Evolutionary conservation across 1,140 invertebrate genomes (phyloP).

Genomic region (Drosophila auraria): DNA sequence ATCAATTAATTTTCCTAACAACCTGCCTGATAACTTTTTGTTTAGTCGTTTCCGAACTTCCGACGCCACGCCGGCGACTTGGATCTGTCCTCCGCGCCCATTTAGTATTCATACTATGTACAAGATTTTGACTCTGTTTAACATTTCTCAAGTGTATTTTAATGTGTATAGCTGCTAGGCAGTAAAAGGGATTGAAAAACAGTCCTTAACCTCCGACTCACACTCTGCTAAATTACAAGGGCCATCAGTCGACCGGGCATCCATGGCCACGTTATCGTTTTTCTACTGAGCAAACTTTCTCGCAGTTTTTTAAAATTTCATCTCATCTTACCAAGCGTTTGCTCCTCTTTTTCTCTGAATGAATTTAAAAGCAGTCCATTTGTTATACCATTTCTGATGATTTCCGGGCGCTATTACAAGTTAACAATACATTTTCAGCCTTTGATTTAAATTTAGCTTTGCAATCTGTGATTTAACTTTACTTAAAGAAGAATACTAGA

Average conservation of each 20-base stretch:
- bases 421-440: too few species aligned
- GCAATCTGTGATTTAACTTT: not conserved
- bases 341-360: not conserved
- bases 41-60: constrained; percentile 62
- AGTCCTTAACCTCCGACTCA: not conserved
- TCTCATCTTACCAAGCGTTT: not conserved
- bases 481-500: not conserved
- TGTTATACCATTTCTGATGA: not conserved
- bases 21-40: constrained; percentile 48
- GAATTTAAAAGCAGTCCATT: constrained; percentile 3
- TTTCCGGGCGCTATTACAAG: not conserved
- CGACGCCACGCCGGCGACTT: constrained; percentile 49
- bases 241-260: constrained; percentile 13
- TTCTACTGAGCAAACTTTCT: constrained; percentile 24
- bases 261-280: constrained; percentile 68
- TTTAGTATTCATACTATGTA: not conserved
- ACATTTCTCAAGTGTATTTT: not conserved
- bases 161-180: constrained; percentile 1
- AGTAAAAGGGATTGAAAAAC: not conserved
- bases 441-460: not conserved
- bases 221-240: not conserved
- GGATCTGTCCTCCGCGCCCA: not conserved
- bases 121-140: not conserved
- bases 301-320: constrained; percentile 31
- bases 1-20: constrained; percentile 59